phyloP scores from a whole-genome alignment of 2,888 invertebrate genomes.

The Perizoma affinitatum region DNA sequence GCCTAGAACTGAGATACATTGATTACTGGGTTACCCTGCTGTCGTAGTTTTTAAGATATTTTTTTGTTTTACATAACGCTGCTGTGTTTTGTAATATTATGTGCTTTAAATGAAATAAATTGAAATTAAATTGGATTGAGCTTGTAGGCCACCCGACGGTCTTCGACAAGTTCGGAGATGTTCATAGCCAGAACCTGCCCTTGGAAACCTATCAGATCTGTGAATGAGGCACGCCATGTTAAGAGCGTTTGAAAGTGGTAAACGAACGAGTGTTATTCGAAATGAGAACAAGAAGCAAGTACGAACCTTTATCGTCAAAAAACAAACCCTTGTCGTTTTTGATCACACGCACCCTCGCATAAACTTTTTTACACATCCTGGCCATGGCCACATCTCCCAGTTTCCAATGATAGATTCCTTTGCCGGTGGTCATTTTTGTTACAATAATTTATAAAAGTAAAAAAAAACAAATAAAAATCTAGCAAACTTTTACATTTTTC shows the following conservation, averaged over 20 bases:
- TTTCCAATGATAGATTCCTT: constrained; percentile 71
- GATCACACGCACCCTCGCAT: constrained; percentile 70
- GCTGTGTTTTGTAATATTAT: too few relatives aligned
- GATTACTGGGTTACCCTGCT: too few relatives aligned
- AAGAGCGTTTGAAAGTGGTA: too few relatives aligned
- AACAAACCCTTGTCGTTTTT: constrained; percentile 74
- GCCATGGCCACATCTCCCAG: constrained; percentile 73
- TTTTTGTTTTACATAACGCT: too few relatives aligned
- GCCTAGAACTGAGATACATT: constrained; percentile 58
- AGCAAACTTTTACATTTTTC: constrained; percentile 26
- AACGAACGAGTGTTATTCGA: not conserved
- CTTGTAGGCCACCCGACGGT: too few relatives aligned
- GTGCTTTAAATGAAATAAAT: too few relatives aligned
- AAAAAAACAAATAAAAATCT: constrained; percentile 3
- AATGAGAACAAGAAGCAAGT: not conserved
- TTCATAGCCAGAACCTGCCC: too few relatives aligned
- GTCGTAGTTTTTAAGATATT: too few relatives aligned
- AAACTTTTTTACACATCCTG: constrained; percentile 67
- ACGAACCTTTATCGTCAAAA: constrained; percentile 70
- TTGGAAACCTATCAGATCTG: too few relatives aligned
- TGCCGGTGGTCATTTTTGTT: constrained; percentile 45
- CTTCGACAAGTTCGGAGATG: too few relatives aligned
- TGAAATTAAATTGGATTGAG: too few relatives aligned
- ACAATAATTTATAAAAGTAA: not conserved
- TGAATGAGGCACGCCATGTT: too few relatives aligned